A percentile compares a stretch with the other conserved stretches of the same genome.
Evolutionary conservation across 2,113 vertebrate genomes (phyloP).

Genomic region (Embiotoca jacksoni): DNA sequence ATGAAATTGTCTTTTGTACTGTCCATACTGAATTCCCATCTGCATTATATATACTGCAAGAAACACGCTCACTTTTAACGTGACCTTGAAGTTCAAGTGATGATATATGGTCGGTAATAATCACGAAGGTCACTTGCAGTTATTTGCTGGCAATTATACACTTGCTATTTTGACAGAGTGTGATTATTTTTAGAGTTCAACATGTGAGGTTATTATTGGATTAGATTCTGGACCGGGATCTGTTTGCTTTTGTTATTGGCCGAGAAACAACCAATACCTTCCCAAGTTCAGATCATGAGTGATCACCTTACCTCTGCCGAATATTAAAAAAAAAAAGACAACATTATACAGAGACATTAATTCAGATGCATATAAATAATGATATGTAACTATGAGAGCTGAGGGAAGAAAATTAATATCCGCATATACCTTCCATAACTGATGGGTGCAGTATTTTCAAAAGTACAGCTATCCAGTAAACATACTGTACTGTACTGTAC

Average conservation of each 20-base stretch:
- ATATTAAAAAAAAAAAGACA: conserved; percentile 44
- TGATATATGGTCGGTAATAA: not conserved
- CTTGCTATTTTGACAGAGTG: conserved; percentile 44
- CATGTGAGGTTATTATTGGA: conserved; percentile 73
- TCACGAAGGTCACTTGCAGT: conserved; percentile 22
- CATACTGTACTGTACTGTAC: no score
- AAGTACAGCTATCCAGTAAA: no score
- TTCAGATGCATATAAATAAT: conserved; percentile 12
- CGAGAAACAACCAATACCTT: conserved; percentile 35
- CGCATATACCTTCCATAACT: no score
- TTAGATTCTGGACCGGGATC: conserved; percentile 57
- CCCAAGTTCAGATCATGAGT: conserved; percentile 56
- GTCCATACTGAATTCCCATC: conserved; percentile 46
- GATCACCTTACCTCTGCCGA: conserved; percentile 46
- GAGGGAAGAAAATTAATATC: no score
- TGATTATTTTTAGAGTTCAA: conserved; percentile 67
- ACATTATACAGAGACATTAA: conserved; percentile 8
- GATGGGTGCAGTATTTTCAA: no score
- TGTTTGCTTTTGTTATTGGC: conserved; percentile 57
- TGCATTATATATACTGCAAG: conserved; percentile 36
- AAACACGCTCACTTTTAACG: conserved; percentile 2
- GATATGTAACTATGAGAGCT: not conserved
- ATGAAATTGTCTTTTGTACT: conserved; percentile 58
- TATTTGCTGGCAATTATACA: conserved; percentile 48
- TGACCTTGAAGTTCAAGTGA: no score